phyloP scores from a whole-genome alignment of 2,888 invertebrate genomes.

The Melikaiella ostensackeni region DNA sequence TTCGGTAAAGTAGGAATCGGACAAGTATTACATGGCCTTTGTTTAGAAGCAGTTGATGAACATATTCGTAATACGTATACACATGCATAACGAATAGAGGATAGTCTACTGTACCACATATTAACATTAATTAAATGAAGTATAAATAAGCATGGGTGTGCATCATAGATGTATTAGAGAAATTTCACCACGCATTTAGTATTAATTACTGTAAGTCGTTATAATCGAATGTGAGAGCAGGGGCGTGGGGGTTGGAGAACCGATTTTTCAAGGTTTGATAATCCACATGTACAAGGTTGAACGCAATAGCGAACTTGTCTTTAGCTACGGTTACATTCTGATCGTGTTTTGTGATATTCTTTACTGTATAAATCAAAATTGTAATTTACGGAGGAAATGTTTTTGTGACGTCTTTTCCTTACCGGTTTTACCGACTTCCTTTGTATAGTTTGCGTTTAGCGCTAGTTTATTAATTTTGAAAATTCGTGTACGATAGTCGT shows the following conservation, averaged over 20 bases:
- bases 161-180: slow-evolving; percentile 67
- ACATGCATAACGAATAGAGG: slow-evolving; percentile 58
- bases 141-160: slow-evolving; percentile 69
- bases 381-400: slow-evolving; percentile 21
- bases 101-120: slow-evolving; percentile 65
- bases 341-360: slow-evolving; percentile 38
- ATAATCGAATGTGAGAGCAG: slow-evolving; percentile 49
- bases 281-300: slow-evolving; percentile 9
- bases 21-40: no score
- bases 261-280: slow-evolving; percentile 37
- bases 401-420: slow-evolving; percentile 26
- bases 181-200: slow-evolving; percentile 63
- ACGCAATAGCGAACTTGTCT: slow-evolving; percentile 2
- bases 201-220: slow-evolving; percentile 53
- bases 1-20: no score
- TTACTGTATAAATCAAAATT: slow-evolving; percentile 36
- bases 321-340: slow-evolving; percentile 33
- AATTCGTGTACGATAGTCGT: slow-evolving; percentile 28
- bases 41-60: slow-evolving; percentile 37
- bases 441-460: slow-evolving; percentile 38
- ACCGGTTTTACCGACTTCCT: slow-evolving; percentile 31
- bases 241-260: slow-evolving; percentile 9
- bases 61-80: slow-evolving; percentile 50
- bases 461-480: slow-evolving; percentile 20
- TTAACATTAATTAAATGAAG: slow-evolving; percentile 62